A percentile compares a stretch with the other conserved stretches of the same genome.
These are phyloP conservation scores for Takifugu ocellatus DNA, from an alignment of 2,797 vertebrate species.

Conservation along the genomic window DNA sequence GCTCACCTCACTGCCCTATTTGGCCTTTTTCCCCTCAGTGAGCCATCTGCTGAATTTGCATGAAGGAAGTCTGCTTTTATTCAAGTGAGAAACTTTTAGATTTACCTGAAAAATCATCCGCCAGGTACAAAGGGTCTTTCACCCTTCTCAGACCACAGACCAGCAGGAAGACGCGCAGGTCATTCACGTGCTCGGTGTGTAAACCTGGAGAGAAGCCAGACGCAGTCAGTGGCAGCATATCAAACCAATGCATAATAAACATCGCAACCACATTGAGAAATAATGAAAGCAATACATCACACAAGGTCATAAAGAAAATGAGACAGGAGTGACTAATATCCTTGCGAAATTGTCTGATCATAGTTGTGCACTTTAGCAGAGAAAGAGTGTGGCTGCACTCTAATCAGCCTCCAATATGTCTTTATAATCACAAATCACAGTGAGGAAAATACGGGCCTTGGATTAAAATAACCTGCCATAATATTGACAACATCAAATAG, in stretches of 20 bases:
- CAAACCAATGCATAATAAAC: conserved; percentile 70
- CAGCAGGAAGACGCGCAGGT: conserved; percentile 81
- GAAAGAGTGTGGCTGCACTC: conserved; percentile 49
- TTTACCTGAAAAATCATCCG: conserved; percentile 85
- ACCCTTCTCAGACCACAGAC: conserved; percentile 90
- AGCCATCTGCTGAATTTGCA: too few species aligned
- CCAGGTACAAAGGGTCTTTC: conserved; percentile 91
- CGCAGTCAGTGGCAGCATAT: conserved; percentile 53
- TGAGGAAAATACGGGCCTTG: neutral
- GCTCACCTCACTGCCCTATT: too few species aligned
- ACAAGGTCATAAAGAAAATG: conserved; percentile 68
- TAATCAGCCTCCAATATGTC: conserved; percentile 51
- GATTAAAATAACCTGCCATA: conserved; percentile 23
- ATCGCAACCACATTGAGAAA: conserved; percentile 60
- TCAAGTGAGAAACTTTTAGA: neutral
- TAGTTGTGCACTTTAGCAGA: conserved; percentile 42
- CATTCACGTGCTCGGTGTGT: conserved; percentile 35
- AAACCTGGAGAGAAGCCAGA: conserved; percentile 76
- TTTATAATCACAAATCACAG: conserved; percentile 12
- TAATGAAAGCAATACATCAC: conserved; percentile 77
- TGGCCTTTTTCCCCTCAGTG: too few species aligned
- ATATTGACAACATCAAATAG: neutral
- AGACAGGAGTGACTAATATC: conserved; percentile 70
- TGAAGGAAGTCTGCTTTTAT: too few species aligned
- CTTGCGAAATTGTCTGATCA: conserved; percentile 59